Base-by-base conservation (phyloP, 2,797 vertebrate species). In the Danio kyathit region DNA sequence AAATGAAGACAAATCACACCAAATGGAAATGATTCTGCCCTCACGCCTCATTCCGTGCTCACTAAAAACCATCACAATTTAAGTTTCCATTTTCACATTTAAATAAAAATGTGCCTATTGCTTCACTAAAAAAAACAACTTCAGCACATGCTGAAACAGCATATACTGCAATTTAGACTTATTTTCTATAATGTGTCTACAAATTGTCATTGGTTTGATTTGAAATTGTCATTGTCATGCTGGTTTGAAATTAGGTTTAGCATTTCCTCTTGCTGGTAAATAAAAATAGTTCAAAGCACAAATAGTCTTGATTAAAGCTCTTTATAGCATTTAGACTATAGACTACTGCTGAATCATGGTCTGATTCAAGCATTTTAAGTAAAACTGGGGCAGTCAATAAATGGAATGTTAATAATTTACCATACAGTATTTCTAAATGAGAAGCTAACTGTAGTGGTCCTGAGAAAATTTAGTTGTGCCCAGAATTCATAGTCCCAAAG, bases 1-100 rank as follows among this genome's bases (percentile, higher is more conserved):
- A 67, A 83, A 56, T 41, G 5, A 83, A 49, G 10, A 52, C 19
- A 64, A 74, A 56, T 56, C 11, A 40, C 44, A 63, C 7, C 43
- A 29, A 63, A 61, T 49, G 41, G 21, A 57, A 65, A 73, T 43
- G 17, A 21, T n/a, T 2, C 19, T 48, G 41, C 41, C 46, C 21
- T 57, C 49, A n/a, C 19, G 19, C 8, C n/a, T 52, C 17, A 44
- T 76, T 76, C 6, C 56, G 66, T 48, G 40, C 19, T 74, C 43
- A 48, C 8, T 19, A 7, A 38, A 52, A 61, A 19, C 40, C 46
- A 76, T 13, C n/a, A 56, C 61, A 41, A 29, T 49, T 56, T 19
- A 14, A 19, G 40, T 41, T 14, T 60, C 11, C 40, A 7, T 51
- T 70, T 41, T 70, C 16, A 51, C 49, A 12, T 40, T 56, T 9